A percentile compares a stretch with the other conserved stretches of the same genome.
These are phyloP conservation scores for Psilanteris sp. DNA, from an alignment of 1,140 invertebrate species.

Conservation along the genomic window DNA sequence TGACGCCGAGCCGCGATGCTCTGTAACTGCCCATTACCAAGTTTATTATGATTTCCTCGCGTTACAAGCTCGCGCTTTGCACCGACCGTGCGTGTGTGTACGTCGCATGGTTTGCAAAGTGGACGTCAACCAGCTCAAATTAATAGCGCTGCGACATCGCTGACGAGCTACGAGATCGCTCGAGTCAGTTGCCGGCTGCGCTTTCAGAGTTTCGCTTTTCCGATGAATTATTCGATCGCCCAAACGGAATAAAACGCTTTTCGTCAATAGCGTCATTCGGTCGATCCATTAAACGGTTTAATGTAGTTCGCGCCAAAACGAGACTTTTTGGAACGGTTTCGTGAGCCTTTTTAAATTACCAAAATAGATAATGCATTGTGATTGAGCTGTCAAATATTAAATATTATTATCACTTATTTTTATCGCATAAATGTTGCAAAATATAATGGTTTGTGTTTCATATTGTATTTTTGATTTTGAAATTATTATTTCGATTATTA, in stretches of 20 bases:
- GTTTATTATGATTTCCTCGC: conserved; percentile 73
- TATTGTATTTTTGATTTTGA: too few relatives aligned
- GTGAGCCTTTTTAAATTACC: too few relatives aligned
- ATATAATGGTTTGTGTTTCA: too few relatives aligned
- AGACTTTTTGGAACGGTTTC: too few relatives aligned
- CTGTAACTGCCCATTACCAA: conserved; percentile 73
- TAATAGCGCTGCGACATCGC: conserved; percentile 54
- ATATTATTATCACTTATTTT: too few relatives aligned
- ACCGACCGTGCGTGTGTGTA: conserved; percentile 26
- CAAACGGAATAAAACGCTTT: background rate
- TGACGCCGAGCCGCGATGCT: conserved; percentile 62
- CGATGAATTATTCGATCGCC: background rate
- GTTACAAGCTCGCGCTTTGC: conserved; percentile 58
- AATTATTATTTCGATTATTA: too few relatives aligned
- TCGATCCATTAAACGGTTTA: too few relatives aligned
- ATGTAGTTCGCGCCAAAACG: too few relatives aligned
- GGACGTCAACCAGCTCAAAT: conserved; percentile 54
- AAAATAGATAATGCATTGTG: too few relatives aligned
- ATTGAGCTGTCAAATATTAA: too few relatives aligned
- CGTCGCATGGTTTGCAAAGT: conserved; percentile 44
- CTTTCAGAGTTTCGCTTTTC: conserved; percentile 20
- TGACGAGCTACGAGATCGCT: conserved; percentile 46
- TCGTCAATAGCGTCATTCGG: background rate
- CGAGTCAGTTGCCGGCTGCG: conserved; percentile 35
- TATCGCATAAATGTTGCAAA: too few relatives aligned